Evolutionary conservation across 2,113 vertebrate genomes (phyloP).

Genomic region (Stegastes partitus): DNA sequence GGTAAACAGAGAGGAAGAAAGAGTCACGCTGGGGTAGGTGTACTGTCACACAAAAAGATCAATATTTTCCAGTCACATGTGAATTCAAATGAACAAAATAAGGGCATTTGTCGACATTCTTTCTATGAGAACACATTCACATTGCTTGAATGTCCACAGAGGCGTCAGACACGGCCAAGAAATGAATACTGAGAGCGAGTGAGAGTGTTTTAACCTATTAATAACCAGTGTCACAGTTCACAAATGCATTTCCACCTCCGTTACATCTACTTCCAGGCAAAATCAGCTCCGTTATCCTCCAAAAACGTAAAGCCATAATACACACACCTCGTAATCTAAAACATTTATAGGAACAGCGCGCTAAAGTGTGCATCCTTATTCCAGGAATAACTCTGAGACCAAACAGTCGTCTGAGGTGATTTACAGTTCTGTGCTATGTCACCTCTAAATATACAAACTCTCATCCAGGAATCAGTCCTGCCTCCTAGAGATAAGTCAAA

Average conservation of each 20-base stretch:
- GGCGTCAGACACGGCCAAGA: constrained; percentile 2
- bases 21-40: constrained; percentile 14
- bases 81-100: constrained; percentile 37
- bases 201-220: too few species aligned
- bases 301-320: constrained; percentile 23
- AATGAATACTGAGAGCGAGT: too few species aligned
- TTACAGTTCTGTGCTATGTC: constrained; percentile 56
- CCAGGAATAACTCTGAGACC: constrained; percentile 32
- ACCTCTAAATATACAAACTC: constrained; percentile 65
- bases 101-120: constrained; percentile 29
- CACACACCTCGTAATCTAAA: constrained; percentile 25
- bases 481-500: constrained; percentile 57
- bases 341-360: constrained; percentile 41
- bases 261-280: constrained; percentile 13
- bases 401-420: constrained; percentile 56
- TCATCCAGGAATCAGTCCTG: constrained; percentile 48
- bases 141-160: constrained; percentile 18
- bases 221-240: background rate
- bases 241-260: constrained; percentile 19
- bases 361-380: constrained; percentile 66
- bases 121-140: constrained; percentile 38
- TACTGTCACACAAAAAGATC: background rate
- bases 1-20: constrained; percentile 31
- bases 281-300: constrained; percentile 19
- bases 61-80: constrained; percentile 45